These are phyloP conservation scores for Metacarcinus magister DNA, from an alignment of 2,888 invertebrate genomes.

Conservation along the genomic window DNA sequence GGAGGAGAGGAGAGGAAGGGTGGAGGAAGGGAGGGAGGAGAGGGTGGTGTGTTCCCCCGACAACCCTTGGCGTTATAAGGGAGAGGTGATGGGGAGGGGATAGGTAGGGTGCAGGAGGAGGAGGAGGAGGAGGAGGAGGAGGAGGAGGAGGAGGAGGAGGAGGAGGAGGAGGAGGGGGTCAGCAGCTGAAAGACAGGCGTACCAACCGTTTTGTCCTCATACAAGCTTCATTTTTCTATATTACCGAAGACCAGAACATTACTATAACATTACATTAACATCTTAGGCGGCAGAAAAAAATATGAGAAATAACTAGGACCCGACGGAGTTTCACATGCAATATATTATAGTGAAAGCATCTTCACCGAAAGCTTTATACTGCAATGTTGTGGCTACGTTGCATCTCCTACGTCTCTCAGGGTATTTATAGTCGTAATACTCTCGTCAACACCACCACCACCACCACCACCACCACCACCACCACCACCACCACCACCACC, in stretches of 20 bases:
- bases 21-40: not conserved
- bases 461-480: too few species aligned
- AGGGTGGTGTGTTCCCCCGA: not conserved
- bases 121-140: too few species aligned
- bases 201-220: not conserved
- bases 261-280: not conserved
- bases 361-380: not conserved
- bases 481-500: too few species aligned
- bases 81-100: not conserved
- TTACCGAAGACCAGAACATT: not conserved
- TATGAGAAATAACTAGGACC: not conserved
- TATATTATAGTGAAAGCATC: not conserved
- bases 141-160: not conserved
- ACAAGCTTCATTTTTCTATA: not conserved
- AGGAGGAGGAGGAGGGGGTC: not conserved
- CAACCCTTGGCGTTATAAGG: not conserved
- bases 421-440: not conserved
- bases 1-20: not conserved
- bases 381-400: not conserved
- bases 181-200: not conserved
- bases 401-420: not conserved
- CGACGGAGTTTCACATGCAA: not conserved
- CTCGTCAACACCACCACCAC: not conserved
- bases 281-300: not conserved
- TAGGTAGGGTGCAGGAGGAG: not conserved